Evolutionary conservation across 2,113 vertebrate genomes (phyloP).

Genomic region (Gobiocypris rarus): DNA sequence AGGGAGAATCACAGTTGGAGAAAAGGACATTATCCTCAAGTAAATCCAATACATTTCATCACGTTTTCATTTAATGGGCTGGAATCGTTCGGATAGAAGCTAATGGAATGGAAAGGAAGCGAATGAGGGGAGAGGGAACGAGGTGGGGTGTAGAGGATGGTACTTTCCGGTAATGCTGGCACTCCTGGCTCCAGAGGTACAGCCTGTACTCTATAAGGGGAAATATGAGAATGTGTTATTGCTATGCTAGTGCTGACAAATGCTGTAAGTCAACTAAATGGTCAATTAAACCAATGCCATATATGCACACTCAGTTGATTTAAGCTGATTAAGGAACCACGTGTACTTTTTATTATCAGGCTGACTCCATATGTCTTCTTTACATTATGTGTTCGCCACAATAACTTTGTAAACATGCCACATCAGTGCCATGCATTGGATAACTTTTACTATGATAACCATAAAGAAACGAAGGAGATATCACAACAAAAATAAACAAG

Average conservation of each 20-base stretch:
- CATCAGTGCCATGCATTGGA: neutral
- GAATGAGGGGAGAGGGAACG: slow-evolving; percentile 21
- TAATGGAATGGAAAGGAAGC: slow-evolving; percentile 64
- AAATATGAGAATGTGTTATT: slow-evolving; percentile 64
- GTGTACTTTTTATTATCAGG: slow-evolving; percentile 61
- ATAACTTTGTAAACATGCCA: neutral
- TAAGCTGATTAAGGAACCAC: slow-evolving; percentile 61
- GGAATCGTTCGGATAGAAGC: slow-evolving; percentile 68
- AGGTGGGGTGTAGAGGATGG: slow-evolving; percentile 35
- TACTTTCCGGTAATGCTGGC: slow-evolving; percentile 54
- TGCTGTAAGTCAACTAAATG: slow-evolving; percentile 63
- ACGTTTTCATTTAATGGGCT: slow-evolving; percentile 70
- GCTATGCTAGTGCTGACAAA: slow-evolving; percentile 63
- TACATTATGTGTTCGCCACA: neutral
- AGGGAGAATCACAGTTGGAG: slow-evolving; percentile 52
- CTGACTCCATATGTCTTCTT: slow-evolving; percentile 8
- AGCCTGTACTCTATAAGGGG: slow-evolving; percentile 57
- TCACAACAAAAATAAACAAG: slow-evolving; percentile 57
- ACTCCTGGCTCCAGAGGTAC: slow-evolving; percentile 51
- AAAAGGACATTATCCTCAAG: slow-evolving; percentile 71
- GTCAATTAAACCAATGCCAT: slow-evolving; percentile 67
- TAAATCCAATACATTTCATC: slow-evolving; percentile 75
- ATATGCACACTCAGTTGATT: slow-evolving; percentile 69
- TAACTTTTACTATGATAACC: neutral
- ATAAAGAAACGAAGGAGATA: neutral